Evolutionary conservation across 1,140 invertebrate species (phyloP).

Genomic region (Brachionus rubens): DNA sequence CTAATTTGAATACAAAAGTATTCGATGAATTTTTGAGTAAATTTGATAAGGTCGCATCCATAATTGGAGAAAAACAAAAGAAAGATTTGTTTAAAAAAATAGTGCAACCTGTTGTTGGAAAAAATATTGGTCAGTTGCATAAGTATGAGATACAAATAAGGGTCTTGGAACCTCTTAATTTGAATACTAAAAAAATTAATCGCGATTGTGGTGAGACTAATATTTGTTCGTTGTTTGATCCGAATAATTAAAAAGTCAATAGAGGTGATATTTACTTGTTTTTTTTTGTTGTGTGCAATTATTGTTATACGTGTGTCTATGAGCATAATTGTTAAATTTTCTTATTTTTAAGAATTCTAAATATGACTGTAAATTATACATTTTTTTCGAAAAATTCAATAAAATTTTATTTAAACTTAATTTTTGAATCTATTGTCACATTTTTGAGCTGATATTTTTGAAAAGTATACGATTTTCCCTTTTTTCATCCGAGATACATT

Average conservation of each 20-base stretch:
- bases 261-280: no score
- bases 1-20: constrained; percentile 8
- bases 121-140: constrained; percentile 36
- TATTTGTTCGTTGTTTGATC: constrained; percentile 31
- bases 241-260: neutral
- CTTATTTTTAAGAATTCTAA: no score
- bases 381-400: no score
- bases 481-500: no score
- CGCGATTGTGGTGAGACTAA: constrained; percentile 6
- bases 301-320: no score
- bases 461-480: no score
- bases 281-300: no score
- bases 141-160: constrained; percentile 43
- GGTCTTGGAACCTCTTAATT: neutral
- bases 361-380: no score
- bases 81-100: constrained; percentile 45
- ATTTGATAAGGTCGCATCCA: neutral
- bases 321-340: no score
- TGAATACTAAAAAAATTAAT: neutral
- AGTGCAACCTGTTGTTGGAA: constrained; percentile 30
- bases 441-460: no score
- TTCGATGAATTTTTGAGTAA: constrained; percentile 19
- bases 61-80: neutral
- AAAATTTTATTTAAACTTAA: no score
- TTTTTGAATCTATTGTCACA: no score